A percentile compares a stretch with the other conserved stretches of the same genome.
Conservation (phyloP, 2,888 invertebrate genomes). For the Saturnia pavonia region DNA sequence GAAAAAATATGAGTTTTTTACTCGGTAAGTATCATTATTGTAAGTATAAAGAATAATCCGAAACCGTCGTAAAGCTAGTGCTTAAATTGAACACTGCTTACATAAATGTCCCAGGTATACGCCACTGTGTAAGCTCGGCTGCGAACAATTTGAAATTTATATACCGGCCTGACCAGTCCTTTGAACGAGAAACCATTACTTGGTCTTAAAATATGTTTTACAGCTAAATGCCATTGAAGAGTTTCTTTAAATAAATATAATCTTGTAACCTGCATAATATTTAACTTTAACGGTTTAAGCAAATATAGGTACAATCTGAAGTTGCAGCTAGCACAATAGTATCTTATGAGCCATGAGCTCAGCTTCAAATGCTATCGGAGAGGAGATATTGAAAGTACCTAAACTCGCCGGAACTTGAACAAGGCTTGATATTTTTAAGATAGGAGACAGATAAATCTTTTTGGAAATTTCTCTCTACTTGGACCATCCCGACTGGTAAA, state of each 20-base stretch:
- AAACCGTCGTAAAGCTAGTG: neutral
- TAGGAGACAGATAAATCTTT: no score
- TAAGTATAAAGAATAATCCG: neutral
- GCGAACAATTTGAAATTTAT: slow-evolving; percentile 7
- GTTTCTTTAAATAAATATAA: neutral
- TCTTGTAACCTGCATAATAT: neutral
- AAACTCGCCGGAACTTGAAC: no score
- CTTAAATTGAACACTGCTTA: neutral
- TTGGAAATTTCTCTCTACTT: no score
- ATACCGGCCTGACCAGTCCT: neutral
- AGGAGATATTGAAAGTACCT: no score
- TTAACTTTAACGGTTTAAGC: neutral
- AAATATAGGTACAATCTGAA: neutral
- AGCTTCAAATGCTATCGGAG: neutral
- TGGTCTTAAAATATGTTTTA: neutral
- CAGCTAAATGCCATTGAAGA: neutral
- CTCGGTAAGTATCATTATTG: neutral
- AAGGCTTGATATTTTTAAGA: no score
- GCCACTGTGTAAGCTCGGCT: neutral
- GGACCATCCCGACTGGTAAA: no score
- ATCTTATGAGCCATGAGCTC: neutral
- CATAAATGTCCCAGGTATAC: neutral
- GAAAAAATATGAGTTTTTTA: no score
- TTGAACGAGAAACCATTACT: neutral
- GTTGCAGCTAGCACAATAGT: neutral